phyloP scores from a whole-genome alignment of 2,888 invertebrate genomes.

The Eupithecia centaureata region DNA sequence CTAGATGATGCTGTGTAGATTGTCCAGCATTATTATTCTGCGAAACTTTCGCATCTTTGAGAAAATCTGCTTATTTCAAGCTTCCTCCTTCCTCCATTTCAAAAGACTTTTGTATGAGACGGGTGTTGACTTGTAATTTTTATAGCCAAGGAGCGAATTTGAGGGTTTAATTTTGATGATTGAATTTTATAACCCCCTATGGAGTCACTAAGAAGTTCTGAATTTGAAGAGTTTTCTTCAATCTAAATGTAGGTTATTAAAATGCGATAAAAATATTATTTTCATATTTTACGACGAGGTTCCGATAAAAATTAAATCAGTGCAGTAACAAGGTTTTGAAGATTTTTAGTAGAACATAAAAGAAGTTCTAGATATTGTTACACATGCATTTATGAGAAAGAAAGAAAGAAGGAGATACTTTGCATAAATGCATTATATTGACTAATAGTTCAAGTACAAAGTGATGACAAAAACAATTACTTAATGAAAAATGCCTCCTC shows the following conservation, averaged over 20 bases:
- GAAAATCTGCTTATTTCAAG: neutral
- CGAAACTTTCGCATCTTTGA: too few species aligned
- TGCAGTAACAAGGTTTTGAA: too few species aligned
- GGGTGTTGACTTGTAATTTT: neutral
- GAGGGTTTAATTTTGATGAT: constrained; percentile 33
- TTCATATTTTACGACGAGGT: neutral
- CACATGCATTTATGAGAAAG: too few species aligned
- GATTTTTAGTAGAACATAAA: too few species aligned
- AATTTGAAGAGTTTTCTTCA: constrained; percentile 1
- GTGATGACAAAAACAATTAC: too few species aligned
- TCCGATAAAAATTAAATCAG: neutral
- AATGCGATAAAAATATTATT: neutral
- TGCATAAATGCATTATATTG: too few species aligned
- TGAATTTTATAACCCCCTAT: constrained; percentile 32
- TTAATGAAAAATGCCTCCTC: too few species aligned
- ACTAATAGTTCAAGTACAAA: too few species aligned
- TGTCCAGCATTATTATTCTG: too few species aligned
- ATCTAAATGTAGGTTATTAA: neutral
- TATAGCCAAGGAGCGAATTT: constrained; percentile 39
- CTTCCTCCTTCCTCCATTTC: neutral
- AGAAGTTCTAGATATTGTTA: too few species aligned
- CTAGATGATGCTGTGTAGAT: too few species aligned
- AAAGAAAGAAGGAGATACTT: too few species aligned
- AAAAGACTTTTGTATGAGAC: neutral
- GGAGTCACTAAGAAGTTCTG: constrained; percentile 6